A percentile compares a stretch with the other conserved stretches of the same genome.
Evolutionary conservation across 2,888 invertebrate species (phyloP).

Genomic region (Agrochola litura): DNA sequence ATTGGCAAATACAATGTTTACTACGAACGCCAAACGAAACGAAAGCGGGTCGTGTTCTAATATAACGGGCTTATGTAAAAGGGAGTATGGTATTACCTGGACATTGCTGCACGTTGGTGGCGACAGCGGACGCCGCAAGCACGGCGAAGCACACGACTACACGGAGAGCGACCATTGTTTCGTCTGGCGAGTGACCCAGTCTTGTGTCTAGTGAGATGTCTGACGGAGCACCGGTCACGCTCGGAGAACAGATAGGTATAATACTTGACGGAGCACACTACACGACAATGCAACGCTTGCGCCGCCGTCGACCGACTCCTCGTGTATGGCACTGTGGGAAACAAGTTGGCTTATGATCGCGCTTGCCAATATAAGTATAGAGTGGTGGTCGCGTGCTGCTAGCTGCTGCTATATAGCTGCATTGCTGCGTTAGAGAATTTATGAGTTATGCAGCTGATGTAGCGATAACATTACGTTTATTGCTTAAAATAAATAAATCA

Average conservation of each 20-base stretch:
- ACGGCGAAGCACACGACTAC: slow-evolving; percentile 77
- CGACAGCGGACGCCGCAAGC: slow-evolving; percentile 72
- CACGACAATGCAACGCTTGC: slow-evolving; percentile 25
- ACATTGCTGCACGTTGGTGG: slow-evolving; percentile 83
- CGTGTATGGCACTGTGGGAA: slow-evolving; percentile 34
- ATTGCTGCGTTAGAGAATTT: slow-evolving; percentile 38
- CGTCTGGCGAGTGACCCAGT: slow-evolving; percentile 65
- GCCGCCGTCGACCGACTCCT: slow-evolving; percentile 30
- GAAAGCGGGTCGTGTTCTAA: slow-evolving; percentile 78
- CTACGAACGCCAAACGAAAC: slow-evolving; percentile 63
- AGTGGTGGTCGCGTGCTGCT: slow-evolving; percentile 27
- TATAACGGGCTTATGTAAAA: slow-evolving; percentile 75
- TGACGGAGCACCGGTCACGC: slow-evolving; percentile 40
- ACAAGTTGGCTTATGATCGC: slow-evolving; percentile 34
- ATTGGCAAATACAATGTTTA: slow-evolving; percentile 42
- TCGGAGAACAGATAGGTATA: slow-evolving; percentile 27
- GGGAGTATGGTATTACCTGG: slow-evolving; percentile 74
- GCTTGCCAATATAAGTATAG: slow-evolving; percentile 49
- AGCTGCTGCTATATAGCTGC: slow-evolving; percentile 7
- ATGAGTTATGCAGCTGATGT: slow-evolving; percentile 55
- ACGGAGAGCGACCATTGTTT: slow-evolving; percentile 78
- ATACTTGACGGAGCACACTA: slow-evolving; percentile 24
- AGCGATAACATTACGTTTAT: slow-evolving; percentile 33
- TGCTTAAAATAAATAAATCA: slow-evolving; percentile 26
- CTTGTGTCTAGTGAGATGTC: slow-evolving; percentile 28